Conservation (phyloP, 92 coral and sea anemone genomes). For the Galaxea fascicularis region DNA sequence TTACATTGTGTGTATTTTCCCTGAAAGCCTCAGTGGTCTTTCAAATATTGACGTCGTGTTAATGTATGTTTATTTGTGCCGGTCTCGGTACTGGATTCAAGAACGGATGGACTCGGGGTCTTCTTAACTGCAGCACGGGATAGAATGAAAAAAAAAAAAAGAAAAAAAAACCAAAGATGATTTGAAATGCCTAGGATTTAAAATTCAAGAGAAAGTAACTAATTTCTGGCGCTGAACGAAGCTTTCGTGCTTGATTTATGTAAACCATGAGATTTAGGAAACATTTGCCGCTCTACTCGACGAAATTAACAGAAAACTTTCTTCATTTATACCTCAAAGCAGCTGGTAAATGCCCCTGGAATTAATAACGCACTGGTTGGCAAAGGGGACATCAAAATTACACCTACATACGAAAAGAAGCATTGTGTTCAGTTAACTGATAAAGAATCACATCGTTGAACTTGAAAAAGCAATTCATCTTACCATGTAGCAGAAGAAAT, state of each 20-base stretch:
- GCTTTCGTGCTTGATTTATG: not conserved
- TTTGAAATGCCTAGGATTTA: not conserved
- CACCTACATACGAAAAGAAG: conserved; percentile 3
- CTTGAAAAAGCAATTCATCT: not conserved
- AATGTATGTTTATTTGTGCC: too few relatives aligned
- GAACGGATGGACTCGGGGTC: not conserved
- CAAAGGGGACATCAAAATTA: not conserved
- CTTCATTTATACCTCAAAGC: conserved; percentile 17
- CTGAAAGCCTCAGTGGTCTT: not conserved
- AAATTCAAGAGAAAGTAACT: not conserved
- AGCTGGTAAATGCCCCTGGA: conserved; percentile 14
- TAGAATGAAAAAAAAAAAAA: not conserved
- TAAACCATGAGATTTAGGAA: not conserved
- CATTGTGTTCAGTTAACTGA: not conserved
- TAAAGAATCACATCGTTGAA: too few relatives aligned
- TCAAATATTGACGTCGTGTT: not conserved
- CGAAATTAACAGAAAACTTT: not conserved
- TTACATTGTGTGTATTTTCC: not conserved
- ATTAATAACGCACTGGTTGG: not conserved
- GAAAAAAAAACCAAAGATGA: not conserved
- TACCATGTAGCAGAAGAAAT: conserved; percentile 9
- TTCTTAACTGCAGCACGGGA: not conserved
- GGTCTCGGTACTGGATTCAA: not conserved
- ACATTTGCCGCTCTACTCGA: not conserved
- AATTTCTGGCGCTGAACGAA: conserved; percentile 9